These are phyloP conservation scores for Grallaria varia DNA, from an alignment of 2,113 vertebrate species.

Conservation along the genomic window DNA sequence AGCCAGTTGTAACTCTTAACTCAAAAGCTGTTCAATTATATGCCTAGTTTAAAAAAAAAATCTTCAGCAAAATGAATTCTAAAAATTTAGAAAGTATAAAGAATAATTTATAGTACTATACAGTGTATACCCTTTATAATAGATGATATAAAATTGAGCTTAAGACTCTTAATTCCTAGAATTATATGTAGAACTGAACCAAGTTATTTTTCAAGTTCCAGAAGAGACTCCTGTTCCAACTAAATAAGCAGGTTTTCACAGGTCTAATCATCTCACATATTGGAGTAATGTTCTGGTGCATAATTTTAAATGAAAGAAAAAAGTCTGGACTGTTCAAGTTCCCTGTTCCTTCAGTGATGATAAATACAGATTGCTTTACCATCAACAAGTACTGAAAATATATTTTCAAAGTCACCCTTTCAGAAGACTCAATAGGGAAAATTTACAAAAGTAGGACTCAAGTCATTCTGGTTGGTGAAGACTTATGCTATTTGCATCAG, in stretches of 20 bases:
- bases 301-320: not conserved
- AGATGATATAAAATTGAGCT: not conserved
- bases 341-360: not conserved
- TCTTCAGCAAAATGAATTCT: not conserved
- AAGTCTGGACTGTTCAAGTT: not conserved
- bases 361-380: not conserved
- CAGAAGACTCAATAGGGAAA: not conserved
- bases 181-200: not conserved
- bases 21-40: not conserved
- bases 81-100: not conserved
- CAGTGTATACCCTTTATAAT: not conserved
- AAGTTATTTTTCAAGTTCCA: not conserved
- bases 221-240: not conserved
- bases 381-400: not conserved
- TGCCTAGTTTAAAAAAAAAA: not conserved
- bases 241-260: not conserved
- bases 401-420: not conserved
- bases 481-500: not conserved
- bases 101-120: not conserved
- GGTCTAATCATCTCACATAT: not conserved
- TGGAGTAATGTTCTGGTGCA: not conserved
- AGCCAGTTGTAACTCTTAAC: not conserved
- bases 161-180: not conserved
- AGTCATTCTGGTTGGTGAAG: not conserved
- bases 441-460: not conserved